These are phyloP conservation scores for Mixornis gularis DNA, from an alignment of 2,113 vertebrate genomes.

Conservation along the genomic window DNA sequence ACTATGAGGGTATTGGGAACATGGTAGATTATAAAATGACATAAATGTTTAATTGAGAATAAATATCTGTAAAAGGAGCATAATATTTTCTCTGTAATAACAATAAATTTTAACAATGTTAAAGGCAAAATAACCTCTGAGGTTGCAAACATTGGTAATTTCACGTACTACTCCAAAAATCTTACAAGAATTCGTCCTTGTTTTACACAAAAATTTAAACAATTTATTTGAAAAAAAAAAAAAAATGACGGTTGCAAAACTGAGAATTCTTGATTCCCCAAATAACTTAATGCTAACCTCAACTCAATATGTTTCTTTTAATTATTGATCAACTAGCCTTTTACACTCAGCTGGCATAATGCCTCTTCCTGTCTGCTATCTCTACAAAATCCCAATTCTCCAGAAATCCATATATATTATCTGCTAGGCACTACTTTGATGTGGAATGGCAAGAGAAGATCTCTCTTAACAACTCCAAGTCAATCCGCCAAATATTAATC, in stretches of 20 bases:
- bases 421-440: background rate
- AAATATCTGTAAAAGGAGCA: background rate
- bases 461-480: background rate
- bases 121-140: background rate
- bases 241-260: background rate
- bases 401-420: background rate
- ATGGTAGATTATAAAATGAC: background rate
- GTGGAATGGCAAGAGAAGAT: background rate
- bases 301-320: conserved; percentile 2
- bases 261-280: background rate
- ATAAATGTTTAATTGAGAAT: background rate
- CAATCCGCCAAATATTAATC: background rate
- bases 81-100: background rate
- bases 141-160: background rate
- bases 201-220: background rate
- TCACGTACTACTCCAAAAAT: background rate
- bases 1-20: background rate
- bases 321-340: background rate
- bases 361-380: background rate
- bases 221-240: background rate
- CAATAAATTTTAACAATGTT: background rate
- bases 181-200: background rate
- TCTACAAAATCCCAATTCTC: background rate
- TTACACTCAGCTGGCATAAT: background rate
- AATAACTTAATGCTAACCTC: background rate